A percentile compares a stretch with the other conserved stretches of the same genome.
Evolutionary conservation across 2,113 vertebrate species (phyloP).

Genomic region (Grantiella picta): DNA sequence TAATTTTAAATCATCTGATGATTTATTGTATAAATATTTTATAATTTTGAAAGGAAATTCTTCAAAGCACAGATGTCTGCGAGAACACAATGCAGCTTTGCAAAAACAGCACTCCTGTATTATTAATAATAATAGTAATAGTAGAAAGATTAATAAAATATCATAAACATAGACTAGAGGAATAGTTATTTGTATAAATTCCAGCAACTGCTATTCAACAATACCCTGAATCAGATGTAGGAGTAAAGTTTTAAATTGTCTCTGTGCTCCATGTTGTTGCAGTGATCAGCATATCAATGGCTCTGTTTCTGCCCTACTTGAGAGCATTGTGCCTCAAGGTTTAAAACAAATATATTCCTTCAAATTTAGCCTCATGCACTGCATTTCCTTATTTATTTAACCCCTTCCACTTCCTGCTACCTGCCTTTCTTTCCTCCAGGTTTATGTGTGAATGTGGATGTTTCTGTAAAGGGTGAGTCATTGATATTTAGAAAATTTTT

Average conservation of each 20-base stretch:
- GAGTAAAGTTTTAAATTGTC: conserved; percentile 16
- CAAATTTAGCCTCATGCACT: not conserved
- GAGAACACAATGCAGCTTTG: conserved; percentile 15
- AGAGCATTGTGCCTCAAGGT: not conserved
- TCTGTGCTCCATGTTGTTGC: not conserved
- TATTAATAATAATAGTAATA: conserved; percentile 62
- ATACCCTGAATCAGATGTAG: not conserved
- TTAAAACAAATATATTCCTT: conserved; percentile 24
- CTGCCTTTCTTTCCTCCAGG: not conserved
- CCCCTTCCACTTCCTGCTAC: not conserved
- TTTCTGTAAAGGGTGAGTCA: not conserved
- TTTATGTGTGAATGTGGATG: rapidly evolving
- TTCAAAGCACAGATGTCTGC: conserved; percentile 45
- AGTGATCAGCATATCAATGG: conserved; percentile 34
- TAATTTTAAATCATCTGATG: conserved; percentile 70
- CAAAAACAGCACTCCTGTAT: conserved; percentile 38
- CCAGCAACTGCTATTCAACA: conserved; percentile 17
- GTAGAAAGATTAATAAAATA: conserved; percentile 57
- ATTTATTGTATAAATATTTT: conserved; percentile 74
- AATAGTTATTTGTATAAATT: conserved; percentile 13
- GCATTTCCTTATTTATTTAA: not conserved
- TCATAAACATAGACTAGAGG: not conserved
- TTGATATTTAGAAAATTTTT: not conserved
- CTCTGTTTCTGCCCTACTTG: not conserved
- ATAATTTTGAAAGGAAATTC: conserved; percentile 59